These are phyloP conservation scores for Apodemia duryi DNA, from an alignment of 2,888 invertebrate species.

Conservation along the genomic window DNA sequence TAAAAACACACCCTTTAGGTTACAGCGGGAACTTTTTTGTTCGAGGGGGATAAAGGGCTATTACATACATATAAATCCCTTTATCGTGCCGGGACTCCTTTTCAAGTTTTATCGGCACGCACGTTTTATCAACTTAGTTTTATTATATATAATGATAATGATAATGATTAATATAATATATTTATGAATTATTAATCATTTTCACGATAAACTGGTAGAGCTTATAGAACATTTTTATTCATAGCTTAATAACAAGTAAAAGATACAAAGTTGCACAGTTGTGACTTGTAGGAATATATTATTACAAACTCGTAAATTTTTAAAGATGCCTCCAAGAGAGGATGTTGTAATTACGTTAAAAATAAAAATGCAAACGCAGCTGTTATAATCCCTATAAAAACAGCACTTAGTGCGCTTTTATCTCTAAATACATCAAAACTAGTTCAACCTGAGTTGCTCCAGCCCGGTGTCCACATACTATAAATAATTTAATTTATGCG, in stretches of 20 bases:
- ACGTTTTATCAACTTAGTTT: no score
- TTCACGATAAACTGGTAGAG: background rate
- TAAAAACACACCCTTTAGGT: no score
- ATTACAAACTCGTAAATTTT: conserved; percentile 10
- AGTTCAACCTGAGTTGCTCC: conserved; percentile 27
- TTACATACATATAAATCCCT: no score
- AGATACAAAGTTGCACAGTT: background rate
- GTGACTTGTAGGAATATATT: background rate
- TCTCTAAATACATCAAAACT: conserved; percentile 27
- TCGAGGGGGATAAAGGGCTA: no score
- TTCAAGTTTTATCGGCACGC: no score
- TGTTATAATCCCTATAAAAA: conserved; percentile 13
- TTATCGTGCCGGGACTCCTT: no score
- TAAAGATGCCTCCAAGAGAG: background rate
- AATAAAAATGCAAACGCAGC: conserved; percentile 16
- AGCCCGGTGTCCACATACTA: conserved; percentile 23
- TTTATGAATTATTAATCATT: background rate
- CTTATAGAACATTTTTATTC: conserved; percentile 9
- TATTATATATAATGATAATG: no score
- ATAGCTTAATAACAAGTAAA: background rate
- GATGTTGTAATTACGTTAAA: conserved; percentile 15
- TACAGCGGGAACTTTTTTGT: no score
- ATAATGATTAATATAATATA: no score
- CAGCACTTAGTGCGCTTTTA: conserved; percentile 18
- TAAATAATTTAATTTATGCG: conserved; percentile 33